A percentile compares a stretch with the other conserved stretches of the same genome.
Conservation (phyloP, 1,140 invertebrate species). For the Drosophila athabasca region DNA sequence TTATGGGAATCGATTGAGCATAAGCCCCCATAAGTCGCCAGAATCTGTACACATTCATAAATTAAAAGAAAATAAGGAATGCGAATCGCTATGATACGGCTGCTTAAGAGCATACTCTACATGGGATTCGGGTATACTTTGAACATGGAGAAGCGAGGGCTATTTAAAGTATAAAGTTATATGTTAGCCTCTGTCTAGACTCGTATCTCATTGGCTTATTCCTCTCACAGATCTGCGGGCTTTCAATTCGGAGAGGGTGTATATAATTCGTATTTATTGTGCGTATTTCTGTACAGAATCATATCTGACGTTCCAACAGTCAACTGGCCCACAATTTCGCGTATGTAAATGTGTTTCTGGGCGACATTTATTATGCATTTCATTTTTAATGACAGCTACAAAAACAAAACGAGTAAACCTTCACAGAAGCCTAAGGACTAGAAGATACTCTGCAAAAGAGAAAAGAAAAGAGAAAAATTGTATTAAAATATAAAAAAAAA, state of each 20-base stretch:
- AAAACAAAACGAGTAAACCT: neutral
- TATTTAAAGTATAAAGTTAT: too few species aligned
- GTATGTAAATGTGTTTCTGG: constrained; percentile 28
- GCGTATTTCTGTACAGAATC: constrained; percentile 9
- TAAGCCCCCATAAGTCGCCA: constrained; percentile 8
- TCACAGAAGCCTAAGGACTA: too few species aligned
- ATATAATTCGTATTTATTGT: neutral
- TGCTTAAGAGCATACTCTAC: constrained; percentile 3
- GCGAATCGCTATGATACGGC: neutral
- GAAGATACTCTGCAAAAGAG: too few species aligned
- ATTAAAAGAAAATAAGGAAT: constrained; percentile 22
- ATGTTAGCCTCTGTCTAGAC: too few species aligned
- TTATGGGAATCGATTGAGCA: constrained; percentile 6
- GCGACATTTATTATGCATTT: constrained; percentile 31
- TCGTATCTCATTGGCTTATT: too few species aligned
- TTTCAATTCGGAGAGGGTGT: too few species aligned
- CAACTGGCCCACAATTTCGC: constrained; percentile 1
- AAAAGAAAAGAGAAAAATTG: too few species aligned
- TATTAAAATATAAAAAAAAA: too few species aligned
- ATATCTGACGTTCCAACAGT: constrained; percentile 13
- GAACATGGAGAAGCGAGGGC: too few species aligned
- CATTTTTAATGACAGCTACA: constrained; percentile 22
- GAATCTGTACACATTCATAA: constrained; percentile 9
- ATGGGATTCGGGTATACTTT: too few species aligned
- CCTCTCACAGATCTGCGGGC: too few species aligned